Evolutionary conservation across 2,888 invertebrate genomes (phyloP).

Genomic region (Acanthosepion lycidas): DNA sequence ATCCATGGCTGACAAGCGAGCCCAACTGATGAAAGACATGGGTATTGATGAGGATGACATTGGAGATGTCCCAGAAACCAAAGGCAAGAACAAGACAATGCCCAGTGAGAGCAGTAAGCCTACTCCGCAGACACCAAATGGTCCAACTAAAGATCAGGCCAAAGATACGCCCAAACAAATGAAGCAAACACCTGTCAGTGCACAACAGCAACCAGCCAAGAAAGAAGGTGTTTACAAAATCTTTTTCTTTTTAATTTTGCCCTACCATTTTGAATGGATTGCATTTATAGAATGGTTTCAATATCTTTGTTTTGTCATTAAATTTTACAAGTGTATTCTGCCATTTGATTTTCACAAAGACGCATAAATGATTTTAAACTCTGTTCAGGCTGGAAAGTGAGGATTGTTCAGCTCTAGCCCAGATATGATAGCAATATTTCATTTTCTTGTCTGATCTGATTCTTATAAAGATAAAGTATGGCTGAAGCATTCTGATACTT

Average conservation of each 20-base stretch:
- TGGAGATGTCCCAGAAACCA: conserved; percentile 67
- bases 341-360: too few species aligned
- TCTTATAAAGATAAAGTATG: too few species aligned
- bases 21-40: conserved; percentile 94
- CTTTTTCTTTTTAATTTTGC: not conserved
- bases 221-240: not conserved
- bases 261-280: not conserved
- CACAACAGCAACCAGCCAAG: conserved; percentile 35
- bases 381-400: too few species aligned
- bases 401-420: too few species aligned
- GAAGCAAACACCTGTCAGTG: not conserved
- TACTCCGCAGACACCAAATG: conserved; percentile 50
- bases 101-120: conserved; percentile 47
- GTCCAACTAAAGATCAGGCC: conserved; percentile 54
- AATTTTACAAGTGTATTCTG: too few species aligned
- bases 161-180: not conserved
- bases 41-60: conserved; percentile 81
- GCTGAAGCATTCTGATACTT: too few species aligned
- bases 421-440: too few species aligned
- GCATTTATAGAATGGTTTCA: not conserved
- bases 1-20: conserved; percentile 88
- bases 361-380: too few species aligned
- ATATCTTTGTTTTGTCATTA: not conserved
- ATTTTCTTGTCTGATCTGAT: too few species aligned
- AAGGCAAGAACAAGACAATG: conserved; percentile 48